Evolutionary conservation across 1,140 invertebrate species (phyloP).

Genomic region (Orius insidiosus): DNA sequence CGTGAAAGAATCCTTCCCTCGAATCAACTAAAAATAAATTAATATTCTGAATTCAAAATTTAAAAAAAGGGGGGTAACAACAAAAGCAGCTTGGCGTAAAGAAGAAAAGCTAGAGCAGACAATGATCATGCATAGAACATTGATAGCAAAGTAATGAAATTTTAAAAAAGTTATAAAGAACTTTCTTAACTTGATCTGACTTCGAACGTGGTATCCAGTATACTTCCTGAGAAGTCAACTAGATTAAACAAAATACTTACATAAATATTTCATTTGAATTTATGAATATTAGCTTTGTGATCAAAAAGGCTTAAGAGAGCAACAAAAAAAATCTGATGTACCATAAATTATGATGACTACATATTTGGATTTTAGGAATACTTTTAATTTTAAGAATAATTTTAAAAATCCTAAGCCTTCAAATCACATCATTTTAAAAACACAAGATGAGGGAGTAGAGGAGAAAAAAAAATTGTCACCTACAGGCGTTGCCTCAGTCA

Average conservation of each 20-base stretch:
- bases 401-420: conserved; percentile 4
- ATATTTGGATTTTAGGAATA: too few species aligned
- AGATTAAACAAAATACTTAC: conserved; percentile 9
- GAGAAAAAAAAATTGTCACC: conserved; percentile 6
- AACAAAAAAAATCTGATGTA: too few species aligned
- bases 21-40: conserved; percentile 31
- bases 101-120: conserved; percentile 8
- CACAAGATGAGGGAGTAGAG: conserved; percentile 6
- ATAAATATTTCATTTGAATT: background rate
- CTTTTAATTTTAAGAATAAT: background rate
- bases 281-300: background rate
- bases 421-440: conserved; percentile 13
- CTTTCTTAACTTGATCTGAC: too few species aligned
- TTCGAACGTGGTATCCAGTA: too few species aligned
- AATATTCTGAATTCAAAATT: conserved; percentile 13
- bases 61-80: conserved; percentile 25
- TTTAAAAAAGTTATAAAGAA: too few species aligned
- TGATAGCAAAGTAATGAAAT: too few species aligned
- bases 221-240: conserved; percentile 2
- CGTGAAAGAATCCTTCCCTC: conserved; percentile 28
- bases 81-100: conserved; percentile 7
- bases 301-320: too few species aligned
- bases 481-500: conserved; percentile 18
- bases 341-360: too few species aligned
- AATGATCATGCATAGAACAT: background rate